These are phyloP conservation scores for Apotomis turbidana DNA, from an alignment of 2,888 invertebrate genomes.

Conservation along the genomic window DNA sequence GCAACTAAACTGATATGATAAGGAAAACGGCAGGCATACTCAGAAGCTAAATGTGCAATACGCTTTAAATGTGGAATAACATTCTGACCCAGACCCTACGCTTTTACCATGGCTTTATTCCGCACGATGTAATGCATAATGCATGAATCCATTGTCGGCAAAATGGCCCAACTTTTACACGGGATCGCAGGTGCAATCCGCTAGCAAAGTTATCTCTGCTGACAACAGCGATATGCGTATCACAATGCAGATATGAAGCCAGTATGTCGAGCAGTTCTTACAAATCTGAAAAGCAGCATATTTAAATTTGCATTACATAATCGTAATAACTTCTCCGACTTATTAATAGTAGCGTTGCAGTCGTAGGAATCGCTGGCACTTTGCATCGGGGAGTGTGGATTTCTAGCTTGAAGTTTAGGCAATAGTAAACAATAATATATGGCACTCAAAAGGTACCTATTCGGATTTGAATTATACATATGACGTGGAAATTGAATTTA, in stretches of 20 bases:
- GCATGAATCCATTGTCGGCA: constrained; percentile 20
- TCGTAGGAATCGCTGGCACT: too few species aligned
- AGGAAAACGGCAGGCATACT: background rate
- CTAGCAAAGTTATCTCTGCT: constrained; percentile 3
- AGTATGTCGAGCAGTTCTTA: background rate
- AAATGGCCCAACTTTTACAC: constrained; percentile 25
- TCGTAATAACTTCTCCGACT: background rate
- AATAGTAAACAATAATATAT: too few species aligned
- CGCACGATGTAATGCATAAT: constrained; percentile 23
- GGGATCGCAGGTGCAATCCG: constrained; percentile 19
- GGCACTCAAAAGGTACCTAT: too few species aligned
- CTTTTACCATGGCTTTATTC: constrained; percentile 2
- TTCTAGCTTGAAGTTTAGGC: too few species aligned
- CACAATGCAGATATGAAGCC: background rate
- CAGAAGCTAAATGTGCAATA: background rate
- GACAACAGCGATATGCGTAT: background rate
- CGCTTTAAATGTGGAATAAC: background rate
- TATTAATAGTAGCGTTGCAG: background rate
- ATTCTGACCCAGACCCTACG: background rate
- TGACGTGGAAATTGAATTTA: too few species aligned
- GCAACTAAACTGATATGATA: background rate
- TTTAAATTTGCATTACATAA: background rate
- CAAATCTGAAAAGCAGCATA: background rate
- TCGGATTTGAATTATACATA: too few species aligned
- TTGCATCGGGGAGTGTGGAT: too few species aligned